Conservation (phyloP, 2,888 invertebrate species). For the Ecliptopera silaceata region DNA sequence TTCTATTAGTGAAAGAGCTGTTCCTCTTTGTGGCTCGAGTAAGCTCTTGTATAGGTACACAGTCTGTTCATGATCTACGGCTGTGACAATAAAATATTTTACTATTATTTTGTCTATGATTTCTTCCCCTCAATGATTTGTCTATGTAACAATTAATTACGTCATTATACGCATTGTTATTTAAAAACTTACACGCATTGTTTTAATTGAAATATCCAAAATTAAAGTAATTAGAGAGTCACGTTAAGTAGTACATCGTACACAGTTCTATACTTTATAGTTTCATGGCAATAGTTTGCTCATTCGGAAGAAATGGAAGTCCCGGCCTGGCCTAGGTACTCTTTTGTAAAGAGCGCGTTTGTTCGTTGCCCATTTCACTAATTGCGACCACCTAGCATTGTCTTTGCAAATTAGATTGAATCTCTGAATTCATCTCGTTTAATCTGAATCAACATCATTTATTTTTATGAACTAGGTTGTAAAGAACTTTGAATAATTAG, state of each 20-base stretch:
- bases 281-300: slow-evolving; percentile 70
- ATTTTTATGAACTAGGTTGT: slow-evolving; percentile 27
- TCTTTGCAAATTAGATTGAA: slow-evolving; percentile 74
- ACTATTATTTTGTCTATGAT: too few relatives aligned
- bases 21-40: too few relatives aligned
- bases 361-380: slow-evolving; percentile 81
- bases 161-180: too few relatives aligned
- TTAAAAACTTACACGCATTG: too few relatives aligned
- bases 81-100: too few relatives aligned
- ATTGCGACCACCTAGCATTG: slow-evolving; percentile 79
- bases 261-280: slow-evolving; percentile 7
- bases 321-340: slow-evolving; percentile 63
- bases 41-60: too few relatives aligned
- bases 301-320: slow-evolving; percentile 82
- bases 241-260: neutral
- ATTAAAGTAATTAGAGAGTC: too few relatives aligned
- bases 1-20: too few relatives aligned
- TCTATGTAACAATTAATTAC: too few relatives aligned
- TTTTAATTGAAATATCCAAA: too few relatives aligned
- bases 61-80: too few relatives aligned
- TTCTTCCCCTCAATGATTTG: too few relatives aligned
- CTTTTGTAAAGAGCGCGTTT: slow-evolving; percentile 78
- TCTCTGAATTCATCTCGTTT: slow-evolving; percentile 61
- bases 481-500: slow-evolving; percentile 10
- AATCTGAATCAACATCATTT: slow-evolving; percentile 51